Evolutionary conservation across 2,113 vertebrate genomes (phyloP).

Genomic region (Gymnobelideus leadbeateri): DNA sequence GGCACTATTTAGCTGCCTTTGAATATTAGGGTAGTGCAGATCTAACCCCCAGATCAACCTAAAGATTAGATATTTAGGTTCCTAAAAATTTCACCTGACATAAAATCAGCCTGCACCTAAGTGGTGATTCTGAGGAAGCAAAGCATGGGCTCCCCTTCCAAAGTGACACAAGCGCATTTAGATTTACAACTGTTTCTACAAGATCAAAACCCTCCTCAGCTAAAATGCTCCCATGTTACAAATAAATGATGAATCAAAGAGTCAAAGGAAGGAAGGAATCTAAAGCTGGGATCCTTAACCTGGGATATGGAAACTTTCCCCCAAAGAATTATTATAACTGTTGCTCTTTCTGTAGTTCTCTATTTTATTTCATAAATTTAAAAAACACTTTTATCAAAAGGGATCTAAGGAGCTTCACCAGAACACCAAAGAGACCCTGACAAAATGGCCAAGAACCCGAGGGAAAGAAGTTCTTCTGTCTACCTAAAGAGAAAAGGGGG

Average conservation of each 20-base stretch:
- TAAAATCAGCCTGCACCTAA: neutral
- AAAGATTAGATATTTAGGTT: neutral
- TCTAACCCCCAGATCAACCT: neutral
- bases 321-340: neutral
- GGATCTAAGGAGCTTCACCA: neutral
- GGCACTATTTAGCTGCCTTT: neutral
- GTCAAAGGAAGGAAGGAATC: neutral
- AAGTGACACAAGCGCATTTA: neutral
- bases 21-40: neutral
- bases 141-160: neutral
- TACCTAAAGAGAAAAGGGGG: too few species aligned
- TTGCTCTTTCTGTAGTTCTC: neutral
- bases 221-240: neutral
- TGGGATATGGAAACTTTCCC: neutral
- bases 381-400: neutral
- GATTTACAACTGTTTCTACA: neutral
- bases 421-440: neutral
- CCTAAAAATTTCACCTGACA: neutral
- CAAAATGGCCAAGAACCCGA: slow-evolving; percentile 8
- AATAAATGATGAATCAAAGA: neutral
- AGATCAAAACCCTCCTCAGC: neutral
- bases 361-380: neutral
- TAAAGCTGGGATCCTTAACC: neutral
- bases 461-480: slow-evolving; percentile 23
- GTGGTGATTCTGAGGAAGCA: neutral